phyloP scores from a whole-genome alignment of 1,140 invertebrate species.

The Drosophila albomicans region DNA sequence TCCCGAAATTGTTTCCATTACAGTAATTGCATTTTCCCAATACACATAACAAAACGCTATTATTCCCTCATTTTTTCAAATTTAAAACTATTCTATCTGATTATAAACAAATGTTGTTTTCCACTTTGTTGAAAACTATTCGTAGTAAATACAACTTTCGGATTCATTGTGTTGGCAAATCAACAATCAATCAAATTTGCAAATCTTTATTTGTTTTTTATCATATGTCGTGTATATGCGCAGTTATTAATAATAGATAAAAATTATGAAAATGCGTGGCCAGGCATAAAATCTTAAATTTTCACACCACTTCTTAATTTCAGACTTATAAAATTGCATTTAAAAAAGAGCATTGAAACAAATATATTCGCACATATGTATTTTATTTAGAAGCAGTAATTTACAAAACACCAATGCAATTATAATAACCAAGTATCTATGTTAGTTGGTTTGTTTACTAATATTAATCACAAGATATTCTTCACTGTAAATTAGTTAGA shows the following conservation, averaged over 20 bases:
- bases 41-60: constrained; percentile 42
- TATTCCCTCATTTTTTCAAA: neutral
- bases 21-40: constrained; percentile 51
- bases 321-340: constrained; percentile 32
- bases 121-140: constrained; percentile 31
- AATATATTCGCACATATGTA: constrained; percentile 47
- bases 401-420: constrained; percentile 54
- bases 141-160: constrained; percentile 48
- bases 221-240: constrained; percentile 27
- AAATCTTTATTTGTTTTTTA: constrained; percentile 33
- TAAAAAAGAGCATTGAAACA: constrained; percentile 23
- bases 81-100: neutral
- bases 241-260: constrained; percentile 14
- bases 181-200: constrained; percentile 8
- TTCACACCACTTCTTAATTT: constrained; percentile 65
- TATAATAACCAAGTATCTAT: constrained; percentile 17
- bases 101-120: constrained; percentile 1
- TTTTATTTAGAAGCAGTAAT: constrained; percentile 40
- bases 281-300: constrained; percentile 76
- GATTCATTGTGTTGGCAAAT: constrained; percentile 33
- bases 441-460: constrained; percentile 27
- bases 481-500: constrained; percentile 3
- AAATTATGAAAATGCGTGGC: constrained; percentile 80
- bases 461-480: constrained; percentile 12
- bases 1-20: constrained; percentile 47